Percentiles rank a stretch among this genome's conserved stretches.
These are phyloP conservation scores for Drosophila watanabei DNA, from an alignment of 1,140 invertebrate species.

Conservation along the genomic window DNA sequence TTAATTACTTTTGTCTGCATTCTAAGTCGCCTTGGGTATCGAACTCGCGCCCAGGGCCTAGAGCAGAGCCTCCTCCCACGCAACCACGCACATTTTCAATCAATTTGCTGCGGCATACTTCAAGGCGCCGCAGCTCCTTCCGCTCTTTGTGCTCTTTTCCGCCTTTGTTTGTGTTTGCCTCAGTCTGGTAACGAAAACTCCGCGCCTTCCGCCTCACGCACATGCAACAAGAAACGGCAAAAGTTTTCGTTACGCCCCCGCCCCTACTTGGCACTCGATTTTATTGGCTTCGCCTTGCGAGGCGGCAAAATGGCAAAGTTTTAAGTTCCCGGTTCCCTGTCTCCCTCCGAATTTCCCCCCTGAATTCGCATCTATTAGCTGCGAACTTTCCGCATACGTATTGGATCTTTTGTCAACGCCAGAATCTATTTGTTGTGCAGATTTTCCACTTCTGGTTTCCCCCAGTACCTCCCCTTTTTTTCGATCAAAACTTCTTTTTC, in stretches of 20 bases:
- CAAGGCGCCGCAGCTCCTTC: slow-evolving; percentile 35
- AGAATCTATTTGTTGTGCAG: slow-evolving; percentile 67
- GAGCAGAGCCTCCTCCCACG: neutral
- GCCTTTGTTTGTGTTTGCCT: slow-evolving; percentile 41
- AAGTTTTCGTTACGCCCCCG: slow-evolving; percentile 55
- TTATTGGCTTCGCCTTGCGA: slow-evolving; percentile 63
- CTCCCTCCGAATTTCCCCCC: neutral
- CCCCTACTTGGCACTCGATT: slow-evolving; percentile 37
- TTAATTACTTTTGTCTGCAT: slow-evolving; percentile 82
- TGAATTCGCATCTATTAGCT: slow-evolving; percentile 64
- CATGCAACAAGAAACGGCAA: slow-evolving; percentile 68
- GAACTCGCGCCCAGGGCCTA: neutral
- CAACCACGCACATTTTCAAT: slow-evolving; percentile 74
- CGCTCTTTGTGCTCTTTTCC: slow-evolving; percentile 28
- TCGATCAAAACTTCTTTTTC: slow-evolving; percentile 53
- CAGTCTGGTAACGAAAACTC: slow-evolving; percentile 54
- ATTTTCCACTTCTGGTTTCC: slow-evolving; percentile 44
- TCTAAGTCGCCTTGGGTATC: slow-evolving; percentile 11
- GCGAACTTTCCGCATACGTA: slow-evolving; percentile 67
- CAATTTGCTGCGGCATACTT: slow-evolving; percentile 70
- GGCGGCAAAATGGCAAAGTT: slow-evolving; percentile 68
- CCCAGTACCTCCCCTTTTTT: slow-evolving; percentile 18
- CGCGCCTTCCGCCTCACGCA: slow-evolving; percentile 61
- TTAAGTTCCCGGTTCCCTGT: slow-evolving; percentile 13
- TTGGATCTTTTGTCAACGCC: slow-evolving; percentile 73